Base-by-base conservation (phyloP, 2,888 invertebrate species). In the Pristionchus entomophagus region DNA sequence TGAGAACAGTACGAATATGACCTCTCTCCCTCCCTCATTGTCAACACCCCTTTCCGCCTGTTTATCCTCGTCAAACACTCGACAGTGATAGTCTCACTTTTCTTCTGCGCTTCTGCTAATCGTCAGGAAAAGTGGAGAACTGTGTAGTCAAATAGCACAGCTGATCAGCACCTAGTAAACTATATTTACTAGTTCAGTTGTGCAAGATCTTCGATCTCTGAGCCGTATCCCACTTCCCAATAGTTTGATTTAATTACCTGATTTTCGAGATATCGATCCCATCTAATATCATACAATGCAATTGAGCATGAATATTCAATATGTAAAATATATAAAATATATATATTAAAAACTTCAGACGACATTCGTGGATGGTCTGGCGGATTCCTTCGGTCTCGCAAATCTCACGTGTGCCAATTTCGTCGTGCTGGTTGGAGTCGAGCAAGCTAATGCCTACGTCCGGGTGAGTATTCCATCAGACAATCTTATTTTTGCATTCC, bases 391-490 rank as follows among this genome's bases (percentile, higher is more conserved):
- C 85, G 93, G 92, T 2, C 86, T 93, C 12, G 88, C 89, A 6
- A 88, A 86, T 14, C 88, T 89, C 87, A 86, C 88, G 29, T 93
- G 93, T 86, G 91, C 92, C 86, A 93, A 93, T 86, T 92, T 91
- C 86, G 86, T 93, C 5, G 82, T 93, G 1, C 87, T 93, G 3
- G 88, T 93, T 8, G 92, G 93, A 49, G 91, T 93, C 12, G 92
- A 93, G 62, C 86, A 89, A 12, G 92, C 92, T 0, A 85, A 90
- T 26, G 90, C 91, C 26, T 92, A 93, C 77, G 90, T 93, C 41
- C 88, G 93, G 89, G 92, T 92, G 82, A 53, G 88, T 35, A 56
- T 62, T 29, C 8, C n/a, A 29, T n/a, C n/a, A n/a, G n/a, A n/a
- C n/a, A n/a, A n/a, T n/a, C n/a, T n/a, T n/a, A n/a, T n/a, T n/a